Conservation (phyloP, 2,113 vertebrate genomes). For the Heloderma charlesbogerti region DNA sequence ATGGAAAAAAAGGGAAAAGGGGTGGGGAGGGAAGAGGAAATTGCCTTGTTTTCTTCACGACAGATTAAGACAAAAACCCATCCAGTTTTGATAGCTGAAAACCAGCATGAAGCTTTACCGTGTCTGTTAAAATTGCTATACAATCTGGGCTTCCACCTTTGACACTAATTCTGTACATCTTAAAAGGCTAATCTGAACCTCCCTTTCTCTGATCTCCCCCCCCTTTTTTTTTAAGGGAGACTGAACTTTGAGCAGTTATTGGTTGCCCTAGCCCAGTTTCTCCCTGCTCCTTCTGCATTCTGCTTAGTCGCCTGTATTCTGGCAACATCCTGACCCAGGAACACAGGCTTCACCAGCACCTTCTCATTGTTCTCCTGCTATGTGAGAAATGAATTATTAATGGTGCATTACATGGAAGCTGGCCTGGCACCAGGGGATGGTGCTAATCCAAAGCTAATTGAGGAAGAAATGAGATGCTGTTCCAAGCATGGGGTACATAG, state of each 20-base stretch:
- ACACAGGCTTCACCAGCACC: constrained; percentile 63
- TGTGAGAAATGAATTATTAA: constrained; percentile 78
- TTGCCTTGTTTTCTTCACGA: not conserved
- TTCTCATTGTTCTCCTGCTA: constrained; percentile 58
- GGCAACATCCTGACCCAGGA: constrained; percentile 31
- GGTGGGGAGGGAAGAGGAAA: not conserved
- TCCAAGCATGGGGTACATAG: constrained; percentile 11
- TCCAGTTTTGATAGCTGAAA: not conserved
- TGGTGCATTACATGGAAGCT: constrained; percentile 73
- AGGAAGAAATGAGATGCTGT: constrained; percentile 74
- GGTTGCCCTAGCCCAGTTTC: constrained; percentile 42
- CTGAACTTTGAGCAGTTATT: fast-evolving
- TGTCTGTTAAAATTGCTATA: not conserved
- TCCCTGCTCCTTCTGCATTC: constrained; percentile 22
- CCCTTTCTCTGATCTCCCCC: constrained; percentile 7
- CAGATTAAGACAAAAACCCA: not conserved
- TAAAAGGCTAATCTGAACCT: fast-evolving
- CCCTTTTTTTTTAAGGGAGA: fast-evolving
- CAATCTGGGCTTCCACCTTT: not conserved
- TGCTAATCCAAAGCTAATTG: constrained; percentile 78
- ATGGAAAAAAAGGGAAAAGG: not conserved
- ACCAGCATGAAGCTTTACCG: not conserved
- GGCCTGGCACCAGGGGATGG: constrained; percentile 72
- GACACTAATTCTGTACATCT: fast-evolving
- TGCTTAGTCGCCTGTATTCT: constrained; percentile 54